Evolutionary conservation across 2,113 vertebrate genomes (phyloP).

Genomic region (Engraulis encrasicolus): DNA sequence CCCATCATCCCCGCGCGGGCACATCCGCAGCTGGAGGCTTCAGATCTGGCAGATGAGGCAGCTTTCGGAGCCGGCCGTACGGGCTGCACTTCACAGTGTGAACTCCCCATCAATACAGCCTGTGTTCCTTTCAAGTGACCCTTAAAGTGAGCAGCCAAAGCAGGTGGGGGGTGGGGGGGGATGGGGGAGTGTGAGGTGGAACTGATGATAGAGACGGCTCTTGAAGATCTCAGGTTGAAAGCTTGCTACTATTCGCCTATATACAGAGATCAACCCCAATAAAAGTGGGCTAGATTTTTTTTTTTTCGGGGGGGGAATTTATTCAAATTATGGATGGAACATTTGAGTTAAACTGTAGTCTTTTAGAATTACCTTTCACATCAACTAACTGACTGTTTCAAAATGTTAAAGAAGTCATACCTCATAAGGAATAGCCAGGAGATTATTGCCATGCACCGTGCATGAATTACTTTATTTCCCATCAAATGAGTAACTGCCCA

Average conservation of each 20-base stretch:
- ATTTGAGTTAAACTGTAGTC: not conserved
- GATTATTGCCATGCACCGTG: not conserved
- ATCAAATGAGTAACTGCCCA: not conserved
- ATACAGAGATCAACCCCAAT: not conserved
- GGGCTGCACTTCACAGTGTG: not conserved
- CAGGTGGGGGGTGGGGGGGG: not conserved
- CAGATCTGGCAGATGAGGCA: slow-evolving; percentile 12
- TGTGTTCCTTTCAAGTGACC: slow-evolving; percentile 22
- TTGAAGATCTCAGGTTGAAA: not conserved
- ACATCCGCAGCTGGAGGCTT: slow-evolving; percentile 17
- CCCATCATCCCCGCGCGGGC: not conserved
- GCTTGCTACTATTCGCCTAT: not conserved
- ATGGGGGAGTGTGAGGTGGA: too few relatives aligned
- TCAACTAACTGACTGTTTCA: not conserved
- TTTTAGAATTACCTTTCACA: not conserved
- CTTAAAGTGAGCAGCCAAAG: not conserved
- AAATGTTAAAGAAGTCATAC: not conserved
- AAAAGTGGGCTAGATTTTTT: not conserved
- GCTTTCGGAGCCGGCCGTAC: slow-evolving; percentile 10
- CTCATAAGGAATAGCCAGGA: too few relatives aligned
- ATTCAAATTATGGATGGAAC: not conserved
- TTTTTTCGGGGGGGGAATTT: not conserved
- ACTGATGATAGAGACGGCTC: not conserved
- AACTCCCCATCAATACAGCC: slow-evolving; percentile 21
- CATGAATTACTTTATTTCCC: not conserved